These are phyloP conservation scores for Drosophila tripunctata DNA, from an alignment of 2,888 invertebrate genomes.

Conservation along the genomic window DNA sequence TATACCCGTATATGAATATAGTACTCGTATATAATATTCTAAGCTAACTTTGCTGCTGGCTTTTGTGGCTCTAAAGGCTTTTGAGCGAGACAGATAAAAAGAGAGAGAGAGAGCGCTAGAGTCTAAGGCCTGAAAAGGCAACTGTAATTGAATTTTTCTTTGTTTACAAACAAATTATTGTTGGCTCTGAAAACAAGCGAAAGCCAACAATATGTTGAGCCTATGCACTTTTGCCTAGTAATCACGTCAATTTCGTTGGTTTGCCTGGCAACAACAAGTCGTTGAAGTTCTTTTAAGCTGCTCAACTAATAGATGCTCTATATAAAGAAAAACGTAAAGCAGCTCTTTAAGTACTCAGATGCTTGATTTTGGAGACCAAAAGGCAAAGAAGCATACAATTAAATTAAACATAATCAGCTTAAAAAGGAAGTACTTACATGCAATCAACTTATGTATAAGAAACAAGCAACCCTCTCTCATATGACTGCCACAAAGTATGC, in stretches of 20 bases:
- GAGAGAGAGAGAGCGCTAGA: not conserved
- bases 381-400: too few relatives aligned
- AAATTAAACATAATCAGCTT: too few relatives aligned
- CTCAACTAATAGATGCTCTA: not conserved
- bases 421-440: too few relatives aligned
- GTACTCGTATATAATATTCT: slow-evolving; percentile 18
- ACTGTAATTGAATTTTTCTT: slow-evolving; percentile 71
- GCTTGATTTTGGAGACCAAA: too few relatives aligned
- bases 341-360: too few relatives aligned
- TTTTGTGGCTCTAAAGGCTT: slow-evolving; percentile 58
- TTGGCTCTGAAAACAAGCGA: slow-evolving; percentile 53
- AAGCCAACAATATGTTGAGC: slow-evolving; percentile 35
- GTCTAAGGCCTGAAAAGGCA: slow-evolving; percentile 32
- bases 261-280: slow-evolving; percentile 4
- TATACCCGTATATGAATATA: slow-evolving; percentile 9
- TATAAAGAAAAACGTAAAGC: not conserved
- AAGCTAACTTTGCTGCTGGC: slow-evolving; percentile 52
- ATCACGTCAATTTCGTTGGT: slow-evolving; percentile 49
- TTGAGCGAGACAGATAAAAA: slow-evolving; percentile 1
- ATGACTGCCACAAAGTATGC: not conserved
- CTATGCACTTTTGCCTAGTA: slow-evolving; percentile 25
- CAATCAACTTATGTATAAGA: not conserved
- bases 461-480: not conserved
- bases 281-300: not conserved
- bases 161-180: slow-evolving; percentile 73